Evolutionary conservation across 2,888 invertebrate genomes (phyloP), one percentile per base, ranked within the genome.

Genomic region (Glyphotaelius pellucidus): DNA sequence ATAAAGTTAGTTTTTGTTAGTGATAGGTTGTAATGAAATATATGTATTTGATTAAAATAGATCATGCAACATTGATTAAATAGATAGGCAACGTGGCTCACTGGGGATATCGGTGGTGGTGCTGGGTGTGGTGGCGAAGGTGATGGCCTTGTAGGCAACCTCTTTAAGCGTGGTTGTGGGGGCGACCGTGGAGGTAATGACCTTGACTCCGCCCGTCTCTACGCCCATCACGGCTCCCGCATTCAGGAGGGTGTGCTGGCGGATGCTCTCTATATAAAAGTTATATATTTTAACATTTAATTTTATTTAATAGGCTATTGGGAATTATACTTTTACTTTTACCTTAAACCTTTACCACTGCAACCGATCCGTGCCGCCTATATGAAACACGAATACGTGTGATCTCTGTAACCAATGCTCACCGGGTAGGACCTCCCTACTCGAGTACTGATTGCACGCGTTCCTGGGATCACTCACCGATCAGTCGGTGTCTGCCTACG

Each of bases 201-300:
- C 94, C 80, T 95, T 95, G 94, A 97, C 96, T 93, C 97, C 97
- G 90, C 97, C 96, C 87, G 97, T 95, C 93, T 97, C 96, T n/a
- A 96, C 96, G 92, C 97, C 97, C 93, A 97, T 94, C 83, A 97
- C 97, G 94, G 97, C 97, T 93, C 97, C 98, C 92, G 98, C 97
- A 95, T 98, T 98, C 94, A 97, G 97, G 94, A 98, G 95, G 90
- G 97, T 97, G 95, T 98, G 98, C 94, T 97, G 97, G 93, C 97
- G 97, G 94, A 98, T 96, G 93, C 96, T 97, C 94, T 97, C 97
- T 95, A 95, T 94, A 89, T 88, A 88, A 80, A 87, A 67, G 19
- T 19, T 1, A 19, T 52, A 52, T 19, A 67, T 67, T 67, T 25
- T 7, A 14, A 81, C 14, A 15, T 67, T 67, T 67, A 25, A 9